phyloP scores from a whole-genome alignment of 2,113 vertebrate species.

The Verasper variegatus region DNA sequence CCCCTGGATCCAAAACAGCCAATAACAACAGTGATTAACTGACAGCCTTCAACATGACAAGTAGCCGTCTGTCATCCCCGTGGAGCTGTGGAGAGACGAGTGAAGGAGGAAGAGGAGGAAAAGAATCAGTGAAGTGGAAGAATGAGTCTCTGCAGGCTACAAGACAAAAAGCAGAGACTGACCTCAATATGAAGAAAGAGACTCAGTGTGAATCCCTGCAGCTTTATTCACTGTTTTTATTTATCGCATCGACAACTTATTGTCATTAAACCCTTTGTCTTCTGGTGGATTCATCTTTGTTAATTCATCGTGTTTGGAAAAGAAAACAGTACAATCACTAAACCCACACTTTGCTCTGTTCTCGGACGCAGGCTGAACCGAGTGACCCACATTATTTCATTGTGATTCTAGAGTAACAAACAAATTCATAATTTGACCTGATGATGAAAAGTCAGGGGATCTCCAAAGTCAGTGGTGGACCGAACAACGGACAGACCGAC shows the following conservation, averaged over 20 bases:
- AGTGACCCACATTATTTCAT: too few species aligned
- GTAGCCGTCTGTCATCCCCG: conserved; percentile 49
- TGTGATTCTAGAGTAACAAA: too few species aligned
- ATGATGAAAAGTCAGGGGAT: too few species aligned
- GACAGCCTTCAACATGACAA: conserved; percentile 35
- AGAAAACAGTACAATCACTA: too few species aligned
- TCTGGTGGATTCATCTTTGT: not conserved
- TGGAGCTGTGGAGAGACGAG: conserved; percentile 26
- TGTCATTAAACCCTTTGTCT: not conserved
- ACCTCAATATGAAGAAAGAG: conserved; percentile 61
- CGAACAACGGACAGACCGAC: too few species aligned
- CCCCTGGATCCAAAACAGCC: not conserved
- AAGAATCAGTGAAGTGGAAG: conserved; percentile 63
- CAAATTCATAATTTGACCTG: too few species aligned
- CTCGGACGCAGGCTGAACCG: too few species aligned
- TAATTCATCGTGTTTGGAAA: not conserved
- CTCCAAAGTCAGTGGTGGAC: too few species aligned
- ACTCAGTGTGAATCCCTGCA: conserved; percentile 12
- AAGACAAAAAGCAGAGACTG: conserved; percentile 67
- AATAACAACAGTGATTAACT: not conserved
- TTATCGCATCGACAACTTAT: not conserved
- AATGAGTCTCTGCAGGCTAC: conserved; percentile 67
- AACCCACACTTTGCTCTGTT: too few species aligned
- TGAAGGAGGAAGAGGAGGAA: conserved; percentile 38
- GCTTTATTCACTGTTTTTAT: not conserved